Evolutionary conservation across 2,113 vertebrate species (phyloP).

Genomic region (Tiliqua scincoides): DNA sequence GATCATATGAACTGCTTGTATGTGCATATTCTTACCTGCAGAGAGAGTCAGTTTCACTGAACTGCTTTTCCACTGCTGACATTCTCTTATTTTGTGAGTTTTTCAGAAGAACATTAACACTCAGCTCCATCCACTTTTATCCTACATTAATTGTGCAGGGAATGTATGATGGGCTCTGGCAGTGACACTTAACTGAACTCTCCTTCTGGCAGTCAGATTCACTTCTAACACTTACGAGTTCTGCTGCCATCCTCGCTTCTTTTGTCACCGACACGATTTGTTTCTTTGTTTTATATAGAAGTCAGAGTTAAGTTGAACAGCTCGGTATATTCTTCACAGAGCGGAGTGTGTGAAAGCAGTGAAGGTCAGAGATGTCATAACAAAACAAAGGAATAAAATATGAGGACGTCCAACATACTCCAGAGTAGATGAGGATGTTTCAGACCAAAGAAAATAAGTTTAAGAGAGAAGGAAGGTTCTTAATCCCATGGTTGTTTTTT

Average conservation of each 20-base stretch:
- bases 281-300: conserved; percentile 58
- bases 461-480: conserved; percentile 48
- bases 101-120: conserved; percentile 11
- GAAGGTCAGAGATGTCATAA: conserved; percentile 70
- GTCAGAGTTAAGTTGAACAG: conserved; percentile 62
- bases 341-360: conserved; percentile 62
- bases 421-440: conserved; percentile 55
- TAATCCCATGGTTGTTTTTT: conserved; percentile 45
- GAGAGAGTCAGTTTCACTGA: neutral
- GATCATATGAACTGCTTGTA: neutral
- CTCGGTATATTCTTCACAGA: conserved; percentile 60
- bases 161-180: conserved; percentile 36
- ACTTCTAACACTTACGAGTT: conserved; percentile 61
- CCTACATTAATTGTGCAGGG: conserved; percentile 51
- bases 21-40: neutral
- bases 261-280: conserved; percentile 65
- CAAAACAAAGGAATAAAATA: conserved; percentile 70
- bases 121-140: conserved; percentile 41
- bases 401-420: conserved; percentile 51
- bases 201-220: conserved; percentile 65
- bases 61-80: conserved; percentile 17
- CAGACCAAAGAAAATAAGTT: conserved; percentile 42
- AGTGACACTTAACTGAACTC: conserved; percentile 64
- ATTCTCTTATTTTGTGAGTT: conserved; percentile 8
- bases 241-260: conserved; percentile 44